Evolutionary conservation across 1,140 invertebrate genomes (phyloP), one percentile per base, ranked within the genome.

Genomic region (Tenebrio molitor): DNA sequence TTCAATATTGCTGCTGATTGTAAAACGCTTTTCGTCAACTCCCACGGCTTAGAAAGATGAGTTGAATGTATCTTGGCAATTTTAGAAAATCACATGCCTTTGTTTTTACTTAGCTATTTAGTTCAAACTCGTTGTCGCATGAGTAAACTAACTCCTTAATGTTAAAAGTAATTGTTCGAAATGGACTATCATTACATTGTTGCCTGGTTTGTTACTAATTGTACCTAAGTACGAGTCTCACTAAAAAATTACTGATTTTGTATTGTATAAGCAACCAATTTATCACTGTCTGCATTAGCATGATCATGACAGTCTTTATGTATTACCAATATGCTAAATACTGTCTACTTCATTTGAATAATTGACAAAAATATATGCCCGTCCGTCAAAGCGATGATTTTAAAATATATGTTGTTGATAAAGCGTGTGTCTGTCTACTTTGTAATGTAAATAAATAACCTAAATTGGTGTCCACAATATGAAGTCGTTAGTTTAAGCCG

Each of bases 321-420:
- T 53, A 53, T 53, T 53, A 53, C 46, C 46, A 53, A 58, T 66
- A 66, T 66, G 64, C 64, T 44, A 66, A 66, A 66, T 44, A 66
- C 64, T 34, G 64, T 66, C 64, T 66, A n/a, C 15, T 42, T 66
- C 64, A 66, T 66, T 66, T 66, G 64, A 66, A 66, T 66, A 66
- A 66, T 66, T 66, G 64, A 66, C 64, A 23, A 44, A 41, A 66
- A 44, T 42, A 44, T 66, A 66, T 42, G 42, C 36, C 12, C 42
- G 39, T 66, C 64, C 23, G 50, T 58, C 50, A 66, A 44, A 21
- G 34, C n/a, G 17, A 66, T 42, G 36, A 66, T 42, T 66, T 66
- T 29, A 42, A 66, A 66, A 41, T 66, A 29, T 66, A 66, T 66
- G 63, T 21, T 66, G 63, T 66, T 42, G 63, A 16, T 17, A 66